A percentile compares a stretch with the other conserved stretches of the same genome.
These are phyloP conservation scores for Autographa pulchrina DNA, from an alignment of 2,888 invertebrate species.

Conservation along the genomic window DNA sequence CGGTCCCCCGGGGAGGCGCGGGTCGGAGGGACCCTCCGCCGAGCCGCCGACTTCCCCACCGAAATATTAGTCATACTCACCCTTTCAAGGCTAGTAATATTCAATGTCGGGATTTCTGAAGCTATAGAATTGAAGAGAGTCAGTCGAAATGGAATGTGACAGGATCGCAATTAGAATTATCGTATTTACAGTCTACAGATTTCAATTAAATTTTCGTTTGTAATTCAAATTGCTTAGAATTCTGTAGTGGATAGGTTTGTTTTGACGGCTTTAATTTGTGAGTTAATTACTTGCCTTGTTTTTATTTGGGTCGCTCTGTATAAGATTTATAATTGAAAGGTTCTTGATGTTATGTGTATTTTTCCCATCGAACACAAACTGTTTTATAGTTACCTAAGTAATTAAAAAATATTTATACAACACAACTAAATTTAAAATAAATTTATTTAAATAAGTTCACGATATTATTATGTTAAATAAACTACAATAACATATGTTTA, in stretches of 20 bases:
- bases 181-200: constrained; percentile 2
- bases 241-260: neutral
- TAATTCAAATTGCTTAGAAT: neutral
- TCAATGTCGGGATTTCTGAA: constrained; percentile 5
- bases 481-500: neutral
- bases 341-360: too few relatives aligned
- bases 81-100: constrained; percentile 28
- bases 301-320: neutral
- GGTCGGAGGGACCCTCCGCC: constrained; percentile 39
- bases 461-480: too few relatives aligned
- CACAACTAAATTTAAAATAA: too few relatives aligned
- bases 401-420: too few relatives aligned
- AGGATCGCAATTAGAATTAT: constrained; percentile 4
- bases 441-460: too few relatives aligned
- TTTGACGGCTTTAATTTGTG: neutral
- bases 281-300: constrained; percentile 3
- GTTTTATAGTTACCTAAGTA: neutral
- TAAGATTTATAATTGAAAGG: too few relatives aligned
- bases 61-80: constrained; percentile 50
- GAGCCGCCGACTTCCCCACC: constrained; percentile 40
- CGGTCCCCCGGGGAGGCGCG: constrained; percentile 38
- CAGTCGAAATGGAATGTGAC: neutral
- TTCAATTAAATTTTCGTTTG: constrained; percentile 2
- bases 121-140: neutral
- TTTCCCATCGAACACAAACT: too few relatives aligned